Conservation (phyloP, 2,888 invertebrate genomes). For the Coenonympha glycerion region DNA sequence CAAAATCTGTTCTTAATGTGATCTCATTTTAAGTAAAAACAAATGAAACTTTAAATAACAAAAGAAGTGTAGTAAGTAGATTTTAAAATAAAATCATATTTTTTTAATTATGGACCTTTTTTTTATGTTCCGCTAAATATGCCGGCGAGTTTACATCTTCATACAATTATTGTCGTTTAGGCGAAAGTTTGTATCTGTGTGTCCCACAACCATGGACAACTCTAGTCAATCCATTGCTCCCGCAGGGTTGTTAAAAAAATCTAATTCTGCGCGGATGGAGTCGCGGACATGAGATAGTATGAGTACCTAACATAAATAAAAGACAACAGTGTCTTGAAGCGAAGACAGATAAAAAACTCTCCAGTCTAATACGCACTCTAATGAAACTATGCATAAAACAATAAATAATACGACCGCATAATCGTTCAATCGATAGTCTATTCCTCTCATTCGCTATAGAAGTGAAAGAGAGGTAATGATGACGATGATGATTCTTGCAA, state of each 20-base stretch:
- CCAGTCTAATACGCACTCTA: constrained; percentile 33
- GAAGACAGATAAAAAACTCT: constrained; percentile 24
- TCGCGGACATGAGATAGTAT: constrained; percentile 8
- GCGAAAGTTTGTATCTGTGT: no score
- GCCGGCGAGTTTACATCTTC: no score
- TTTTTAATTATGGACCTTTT: no score
- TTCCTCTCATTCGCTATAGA: constrained; percentile 22
- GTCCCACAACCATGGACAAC: no score
- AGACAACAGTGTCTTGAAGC: constrained; percentile 24
- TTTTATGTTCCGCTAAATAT: no score
- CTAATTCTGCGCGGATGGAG: neutral
- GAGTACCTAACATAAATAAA: constrained; percentile 21
- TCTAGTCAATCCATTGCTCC: no score
- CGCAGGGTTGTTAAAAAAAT: neutral
- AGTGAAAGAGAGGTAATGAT: constrained; percentile 24
- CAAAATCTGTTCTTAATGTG: no score
- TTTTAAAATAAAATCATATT: no score
- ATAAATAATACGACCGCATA: constrained; percentile 33
- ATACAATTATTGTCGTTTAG: no score
- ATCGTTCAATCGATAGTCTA: constrained; percentile 29
- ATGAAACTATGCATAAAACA: constrained; percentile 34
- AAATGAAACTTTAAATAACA: no score
- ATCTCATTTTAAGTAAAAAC: no score
- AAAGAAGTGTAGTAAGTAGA: no score
- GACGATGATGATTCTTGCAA: constrained; percentile 7